phyloP scores from a whole-genome alignment of 2,888 invertebrate genomes.

The Apamea epomidion region DNA sequence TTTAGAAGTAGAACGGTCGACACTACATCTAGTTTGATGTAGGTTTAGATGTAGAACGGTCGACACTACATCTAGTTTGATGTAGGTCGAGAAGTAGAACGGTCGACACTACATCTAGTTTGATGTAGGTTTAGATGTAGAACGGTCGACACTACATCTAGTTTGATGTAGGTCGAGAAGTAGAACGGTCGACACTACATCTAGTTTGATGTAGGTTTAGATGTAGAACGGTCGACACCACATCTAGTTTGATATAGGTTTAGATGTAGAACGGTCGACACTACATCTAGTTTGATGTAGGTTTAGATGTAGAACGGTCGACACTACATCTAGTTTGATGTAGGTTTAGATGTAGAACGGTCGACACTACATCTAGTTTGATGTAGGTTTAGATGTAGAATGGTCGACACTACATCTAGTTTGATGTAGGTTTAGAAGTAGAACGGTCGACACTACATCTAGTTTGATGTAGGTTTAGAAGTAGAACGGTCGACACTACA shows the following conservation, averaged over 20 bases:
- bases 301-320: background rate
- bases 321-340: background rate
- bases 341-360: background rate
- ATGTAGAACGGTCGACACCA: background rate
- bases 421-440: background rate
- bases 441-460: background rate
- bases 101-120: background rate
- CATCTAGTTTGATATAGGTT: background rate
- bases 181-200: background rate
- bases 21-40: background rate
- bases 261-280: background rate
- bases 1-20: background rate
- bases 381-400: background rate
- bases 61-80: background rate
- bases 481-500: background rate
- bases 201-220: background rate
- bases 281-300: background rate
- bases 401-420: background rate
- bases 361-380: background rate
- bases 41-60: background rate
- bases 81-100: background rate
- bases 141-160: background rate
- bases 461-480: constrained; percentile 1
- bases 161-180: background rate
- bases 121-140: background rate